Evolutionary conservation across 1,140 invertebrate species (phyloP).

Genomic region (Pectinophora gossypiella): DNA sequence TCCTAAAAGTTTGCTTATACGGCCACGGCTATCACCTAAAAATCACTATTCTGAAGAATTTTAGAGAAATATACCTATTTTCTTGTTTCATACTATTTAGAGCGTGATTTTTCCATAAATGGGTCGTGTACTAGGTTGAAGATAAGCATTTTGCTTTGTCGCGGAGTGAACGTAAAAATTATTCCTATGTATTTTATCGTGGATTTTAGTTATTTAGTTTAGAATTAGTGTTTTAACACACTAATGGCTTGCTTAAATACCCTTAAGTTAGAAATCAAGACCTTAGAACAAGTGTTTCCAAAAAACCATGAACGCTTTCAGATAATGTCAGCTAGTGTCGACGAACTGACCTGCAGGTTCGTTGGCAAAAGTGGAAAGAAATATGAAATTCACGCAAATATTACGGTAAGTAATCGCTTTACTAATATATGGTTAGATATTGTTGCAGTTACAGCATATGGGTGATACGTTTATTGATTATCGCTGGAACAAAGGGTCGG

Average conservation of each 20-base stretch:
- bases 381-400: conserved; percentile 98
- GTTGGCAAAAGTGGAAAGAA: conserved; percentile 95
- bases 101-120: too few species aligned
- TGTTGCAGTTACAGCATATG: conserved; percentile 7
- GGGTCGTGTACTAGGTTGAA: too few species aligned
- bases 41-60: too few species aligned
- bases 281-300: conserved; percentile 95
- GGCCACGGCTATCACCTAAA: too few species aligned
- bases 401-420: conserved; percentile 87
- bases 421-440: not conserved
- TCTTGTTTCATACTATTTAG: too few species aligned
- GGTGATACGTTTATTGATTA: conserved; percentile 59
- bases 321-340: conserved; percentile 97
- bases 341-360: conserved; percentile 98
- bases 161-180: conserved; percentile 67
- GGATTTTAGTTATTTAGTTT: conserved; percentile 57
- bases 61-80: too few species aligned
- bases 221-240: conserved; percentile 63
- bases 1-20: too few species aligned
- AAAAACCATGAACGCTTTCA: conserved; percentile 98
- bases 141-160: conserved; percentile 73
- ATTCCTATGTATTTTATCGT: conserved; percentile 65
- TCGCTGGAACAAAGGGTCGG: conserved; percentile 65
- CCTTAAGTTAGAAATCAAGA: conserved; percentile 98
- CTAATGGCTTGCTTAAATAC: conserved; percentile 98